Evolutionary conservation across 2,888 invertebrate genomes (phyloP), one percentile per base, ranked within the genome.

Genomic region (Eugnorisma glareosa): DNA sequence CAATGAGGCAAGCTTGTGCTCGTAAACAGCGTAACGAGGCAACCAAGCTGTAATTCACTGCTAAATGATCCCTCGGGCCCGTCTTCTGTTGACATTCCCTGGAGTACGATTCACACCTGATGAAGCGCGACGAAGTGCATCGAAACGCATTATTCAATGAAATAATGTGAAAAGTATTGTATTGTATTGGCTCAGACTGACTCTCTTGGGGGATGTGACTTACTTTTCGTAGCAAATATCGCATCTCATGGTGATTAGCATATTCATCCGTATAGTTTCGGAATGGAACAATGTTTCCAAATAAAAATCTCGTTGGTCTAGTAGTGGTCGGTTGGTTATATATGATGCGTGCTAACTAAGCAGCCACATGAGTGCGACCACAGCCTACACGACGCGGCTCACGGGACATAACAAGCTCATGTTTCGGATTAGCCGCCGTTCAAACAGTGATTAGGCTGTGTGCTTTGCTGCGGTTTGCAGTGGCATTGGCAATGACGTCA

Each of bases 341-440:
- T n/a, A n/a, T n/a, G n/a, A n/a, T n/a, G n/a, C n/a, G 48, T 59
- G 37, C 64, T 24, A 2, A 40, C 64, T 64, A 40, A 7, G 67
- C 82, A 81, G 76, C 79, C 67, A 67, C 82, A 79, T n/a, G 11
- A 82, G 24, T 75, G 82, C 67, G 82, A 54, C 73, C 79, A 45
- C 75, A 67, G 76, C 31, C n/a, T 28, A 40, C 4, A 37, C 37
- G 18, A n/a, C 43, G 75, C 61, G 75, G 75, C 67, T 75, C 61
- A 48, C 43, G 31, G 11, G 61, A 75, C 61, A 54, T 75, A 24
- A 66, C 51, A 13, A 13, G 67, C 82, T 82, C 76, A 1, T 61
- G 79, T 79, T 75, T 31, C 82, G 54, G 82, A 75, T 67, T 37
- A 79, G 76, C 45, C 67, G 37, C 15, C 73, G 54, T 51, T 66